A percentile compares a stretch with the other conserved stretches of the same genome.
Conservation (phyloP, 2,797 vertebrate genomes). For the Coregonus suidteri region DNA sequence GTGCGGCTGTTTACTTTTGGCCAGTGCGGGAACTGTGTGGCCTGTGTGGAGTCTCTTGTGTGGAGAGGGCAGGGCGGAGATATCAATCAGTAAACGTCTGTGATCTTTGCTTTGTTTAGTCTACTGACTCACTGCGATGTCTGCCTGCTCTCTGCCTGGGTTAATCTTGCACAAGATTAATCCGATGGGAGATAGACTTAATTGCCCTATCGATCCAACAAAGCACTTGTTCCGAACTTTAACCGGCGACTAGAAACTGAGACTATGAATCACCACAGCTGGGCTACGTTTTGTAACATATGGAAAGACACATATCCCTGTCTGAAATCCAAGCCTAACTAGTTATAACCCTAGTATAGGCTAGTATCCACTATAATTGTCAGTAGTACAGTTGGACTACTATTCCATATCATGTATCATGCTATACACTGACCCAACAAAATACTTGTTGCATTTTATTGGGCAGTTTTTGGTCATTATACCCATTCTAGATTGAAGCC, state of each 20-base stretch:
- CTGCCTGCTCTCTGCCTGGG: conserved; percentile 20
- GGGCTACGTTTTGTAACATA: background rate
- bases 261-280: conserved; percentile 13
- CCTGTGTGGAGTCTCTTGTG: background rate
- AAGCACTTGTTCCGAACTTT: conserved; percentile 42
- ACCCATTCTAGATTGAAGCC: too few species aligned
- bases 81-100: conserved; percentile 19
- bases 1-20: background rate
- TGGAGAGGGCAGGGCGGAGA: conserved; percentile 10
- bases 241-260: conserved; percentile 25
- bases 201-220: conserved; percentile 48
- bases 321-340: too few species aligned
- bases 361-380: too few species aligned
- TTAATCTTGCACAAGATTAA: conserved; percentile 58
- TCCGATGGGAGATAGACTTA: conserved; percentile 38
- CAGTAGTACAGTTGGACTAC: too few species aligned
- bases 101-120: conserved; percentile 41
- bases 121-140: conserved; percentile 46
- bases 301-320: too few species aligned
- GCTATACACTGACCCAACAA: too few species aligned
- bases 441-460: too few species aligned
- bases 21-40: conserved; percentile 1
- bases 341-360: too few species aligned
- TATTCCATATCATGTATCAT: too few species aligned
- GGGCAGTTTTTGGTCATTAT: too few species aligned